A percentile compares a stretch with the other conserved stretches of the same genome.
Evolutionary conservation across 2,113 vertebrate genomes (phyloP).

Genomic region (Chloropsis cyanopogon): DNA sequence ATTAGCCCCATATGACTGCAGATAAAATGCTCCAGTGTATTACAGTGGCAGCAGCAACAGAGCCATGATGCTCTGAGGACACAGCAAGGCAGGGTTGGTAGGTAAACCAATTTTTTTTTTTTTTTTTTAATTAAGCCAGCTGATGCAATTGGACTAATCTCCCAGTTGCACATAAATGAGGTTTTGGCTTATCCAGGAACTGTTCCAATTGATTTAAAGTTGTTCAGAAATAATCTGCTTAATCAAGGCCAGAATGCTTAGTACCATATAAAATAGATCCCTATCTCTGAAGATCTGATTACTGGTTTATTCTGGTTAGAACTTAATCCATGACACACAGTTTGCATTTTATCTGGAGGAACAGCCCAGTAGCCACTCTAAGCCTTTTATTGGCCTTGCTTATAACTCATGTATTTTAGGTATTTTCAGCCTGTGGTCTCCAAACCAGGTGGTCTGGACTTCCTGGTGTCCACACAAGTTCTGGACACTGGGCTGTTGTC

Average conservation of each 20-base stretch:
- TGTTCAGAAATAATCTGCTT: constrained; percentile 28
- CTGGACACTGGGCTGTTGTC: not conserved
- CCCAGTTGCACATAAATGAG: not conserved
- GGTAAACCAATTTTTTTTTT: not conserved
- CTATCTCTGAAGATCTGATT: constrained; percentile 44
- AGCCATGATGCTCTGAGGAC: not conserved
- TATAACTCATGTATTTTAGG: not conserved
- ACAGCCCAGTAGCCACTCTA: not conserved
- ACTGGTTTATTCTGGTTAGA: constrained; percentile 27
- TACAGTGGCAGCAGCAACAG: not conserved
- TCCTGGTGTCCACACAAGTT: not conserved
- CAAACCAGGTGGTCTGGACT: not conserved
- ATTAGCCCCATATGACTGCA: not conserved
- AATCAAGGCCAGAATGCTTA: constrained; percentile 2
- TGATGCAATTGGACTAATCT: constrained; percentile 39
- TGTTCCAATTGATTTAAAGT: constrained; percentile 21
- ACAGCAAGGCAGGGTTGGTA: not conserved
- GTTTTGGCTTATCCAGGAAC: not conserved
- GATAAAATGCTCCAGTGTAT: not conserved
- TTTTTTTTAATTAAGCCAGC: not conserved
- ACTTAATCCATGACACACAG: not conserved
- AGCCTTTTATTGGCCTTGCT: not conserved
- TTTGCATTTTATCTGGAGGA: not conserved
- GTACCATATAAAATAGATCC: not conserved
- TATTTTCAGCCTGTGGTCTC: not conserved